Conservation (phyloP, 2,797 vertebrate species). For the Peromyscus attwateri region DNA sequence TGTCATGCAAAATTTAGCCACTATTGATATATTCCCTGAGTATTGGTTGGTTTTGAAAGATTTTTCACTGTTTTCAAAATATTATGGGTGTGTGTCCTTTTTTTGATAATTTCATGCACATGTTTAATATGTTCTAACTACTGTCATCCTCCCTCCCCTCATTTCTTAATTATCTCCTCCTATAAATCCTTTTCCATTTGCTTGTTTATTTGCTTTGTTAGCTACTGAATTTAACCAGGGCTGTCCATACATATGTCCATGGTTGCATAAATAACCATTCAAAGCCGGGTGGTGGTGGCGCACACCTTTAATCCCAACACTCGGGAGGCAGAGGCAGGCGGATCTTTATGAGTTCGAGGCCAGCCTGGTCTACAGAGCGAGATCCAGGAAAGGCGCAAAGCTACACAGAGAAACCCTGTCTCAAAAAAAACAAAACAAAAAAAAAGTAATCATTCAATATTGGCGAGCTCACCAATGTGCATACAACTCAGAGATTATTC, state of each 20-base stretch:
- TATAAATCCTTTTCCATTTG: neutral
- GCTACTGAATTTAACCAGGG: neutral
- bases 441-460: neutral
- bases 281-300: too few species aligned
- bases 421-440: too few species aligned
- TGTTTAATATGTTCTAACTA: neutral
- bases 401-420: too few species aligned
- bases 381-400: too few species aligned
- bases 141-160: too few species aligned
- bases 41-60: neutral
- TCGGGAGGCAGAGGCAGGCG: too few species aligned
- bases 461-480: too few species aligned
- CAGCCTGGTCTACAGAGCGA: too few species aligned
- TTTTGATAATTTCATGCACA: neutral
- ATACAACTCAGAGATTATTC: neutral
- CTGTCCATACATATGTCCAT: neutral
- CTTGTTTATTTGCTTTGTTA: neutral
- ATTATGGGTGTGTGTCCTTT: neutral
- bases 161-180: neutral
- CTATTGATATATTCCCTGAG: neutral
- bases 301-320: too few species aligned
- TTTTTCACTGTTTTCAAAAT: neutral
- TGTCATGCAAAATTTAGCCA: conserved; percentile 18
- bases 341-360: too few species aligned
- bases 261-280: neutral